Percentiles rank a stretch among this genome's conserved stretches.
Conservation (phyloP, 2,113 vertebrate genomes). For the Vombatus ursinus region DNA sequence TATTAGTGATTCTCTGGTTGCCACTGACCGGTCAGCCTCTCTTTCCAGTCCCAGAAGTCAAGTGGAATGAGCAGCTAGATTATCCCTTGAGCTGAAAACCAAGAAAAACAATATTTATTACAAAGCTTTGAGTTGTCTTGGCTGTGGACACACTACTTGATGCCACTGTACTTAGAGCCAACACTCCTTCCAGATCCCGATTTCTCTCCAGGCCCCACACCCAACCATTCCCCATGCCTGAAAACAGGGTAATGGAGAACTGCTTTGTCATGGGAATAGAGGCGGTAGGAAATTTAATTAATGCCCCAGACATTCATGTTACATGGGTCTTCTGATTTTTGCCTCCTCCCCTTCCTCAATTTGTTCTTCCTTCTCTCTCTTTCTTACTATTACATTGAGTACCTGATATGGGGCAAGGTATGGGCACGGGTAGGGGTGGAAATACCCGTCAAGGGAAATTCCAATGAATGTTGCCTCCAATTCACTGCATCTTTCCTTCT, state of each 20-base stretch:
- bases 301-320: not conserved
- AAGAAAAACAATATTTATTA: not conserved
- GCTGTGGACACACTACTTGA: not conserved
- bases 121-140: not conserved
- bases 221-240: not conserved
- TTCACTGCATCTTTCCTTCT: fast-evolving
- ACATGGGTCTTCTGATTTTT: not conserved
- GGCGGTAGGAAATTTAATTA: not conserved
- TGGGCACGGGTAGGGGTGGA: not conserved
- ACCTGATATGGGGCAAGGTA: not conserved
- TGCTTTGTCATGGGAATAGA: slow-evolving; percentile 35
- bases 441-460: not conserved
- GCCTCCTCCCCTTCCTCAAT: slow-evolving; percentile 2
- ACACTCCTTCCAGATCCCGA: not conserved
- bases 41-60: not conserved
- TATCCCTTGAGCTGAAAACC: not conserved
- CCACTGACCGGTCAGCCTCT: not conserved
- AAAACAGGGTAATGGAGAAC: not conserved
- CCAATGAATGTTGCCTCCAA: not conserved
- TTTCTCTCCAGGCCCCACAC: not conserved
- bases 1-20: not conserved
- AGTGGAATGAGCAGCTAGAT: not conserved
- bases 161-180: not conserved
- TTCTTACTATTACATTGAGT: not conserved
- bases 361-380: not conserved